Percentiles rank a stretch among this genome's conserved stretches.
Conservation (phyloP, 2,888 invertebrate genomes). For the Metallyticus violacea region DNA sequence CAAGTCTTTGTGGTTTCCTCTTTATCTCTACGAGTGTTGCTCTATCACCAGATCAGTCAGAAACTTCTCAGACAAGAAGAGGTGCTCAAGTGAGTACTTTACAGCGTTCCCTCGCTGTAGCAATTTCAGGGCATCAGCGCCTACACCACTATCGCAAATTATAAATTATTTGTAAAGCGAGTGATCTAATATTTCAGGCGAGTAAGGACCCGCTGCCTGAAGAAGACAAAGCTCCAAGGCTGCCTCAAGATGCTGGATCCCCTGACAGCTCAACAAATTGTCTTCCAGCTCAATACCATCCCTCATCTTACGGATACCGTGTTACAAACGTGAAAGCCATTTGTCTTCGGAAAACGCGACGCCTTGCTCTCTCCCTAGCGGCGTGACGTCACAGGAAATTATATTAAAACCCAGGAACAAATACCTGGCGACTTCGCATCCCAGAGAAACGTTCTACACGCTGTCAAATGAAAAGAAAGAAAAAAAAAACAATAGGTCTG, state of each 20-base stretch:
- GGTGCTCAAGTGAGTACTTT: too few relatives aligned
- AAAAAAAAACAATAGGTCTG: not conserved
- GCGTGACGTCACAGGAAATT: not conserved
- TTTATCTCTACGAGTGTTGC: too few relatives aligned
- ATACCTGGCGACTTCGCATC: not conserved
- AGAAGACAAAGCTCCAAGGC: not conserved
- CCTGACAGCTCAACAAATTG: slow-evolving; percentile 10
- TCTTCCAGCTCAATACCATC: slow-evolving; percentile 10
- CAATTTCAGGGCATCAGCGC: not conserved
- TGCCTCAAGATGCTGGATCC: not conserved
- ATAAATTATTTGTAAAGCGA: not conserved
- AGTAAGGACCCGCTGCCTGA: not conserved
- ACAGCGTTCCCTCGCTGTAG: not conserved
- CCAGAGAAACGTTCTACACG: not conserved
- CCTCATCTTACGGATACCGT: not conserved
- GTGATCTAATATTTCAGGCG: slow-evolving; percentile 2
- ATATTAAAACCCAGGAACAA: not conserved
- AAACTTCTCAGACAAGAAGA: too few relatives aligned
- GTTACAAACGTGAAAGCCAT: not conserved
- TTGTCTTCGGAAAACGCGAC: not conserved
- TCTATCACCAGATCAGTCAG: too few relatives aligned
- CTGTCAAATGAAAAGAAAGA: not conserved
- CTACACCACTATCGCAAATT: not conserved
- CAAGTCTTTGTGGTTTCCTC: too few relatives aligned
- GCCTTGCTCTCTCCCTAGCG: not conserved